These are phyloP conservation scores for Liasis olivaceus DNA, from an alignment of 2,797 vertebrate species.

Conservation along the genomic window DNA sequence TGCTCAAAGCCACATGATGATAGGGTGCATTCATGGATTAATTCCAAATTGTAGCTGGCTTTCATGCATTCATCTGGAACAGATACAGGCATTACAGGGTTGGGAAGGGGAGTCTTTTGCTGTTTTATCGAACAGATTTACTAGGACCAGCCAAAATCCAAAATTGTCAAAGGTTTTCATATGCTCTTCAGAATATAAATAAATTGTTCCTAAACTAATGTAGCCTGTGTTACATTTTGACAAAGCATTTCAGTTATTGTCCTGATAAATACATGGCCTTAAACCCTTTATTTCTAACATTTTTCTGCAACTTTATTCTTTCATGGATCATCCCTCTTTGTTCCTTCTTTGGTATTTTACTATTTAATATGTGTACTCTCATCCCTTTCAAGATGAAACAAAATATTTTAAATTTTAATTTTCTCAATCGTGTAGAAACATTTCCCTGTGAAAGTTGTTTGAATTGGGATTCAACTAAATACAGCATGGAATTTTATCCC, in stretches of 20 bases:
- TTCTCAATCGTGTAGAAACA: background rate
- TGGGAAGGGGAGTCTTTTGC: background rate
- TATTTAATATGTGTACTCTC: background rate
- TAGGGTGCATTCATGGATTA: constrained; percentile 7
- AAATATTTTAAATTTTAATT: background rate
- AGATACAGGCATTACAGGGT: background rate
- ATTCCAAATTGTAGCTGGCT: background rate
- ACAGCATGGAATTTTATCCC: background rate
- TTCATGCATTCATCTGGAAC: constrained; percentile 21
- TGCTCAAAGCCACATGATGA: background rate
- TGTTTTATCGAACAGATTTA: background rate
- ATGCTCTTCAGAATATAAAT: background rate
- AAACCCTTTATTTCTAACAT: background rate
- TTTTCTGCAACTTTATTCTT: background rate
- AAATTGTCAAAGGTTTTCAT: background rate
- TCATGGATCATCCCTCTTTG: background rate
- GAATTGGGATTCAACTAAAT: background rate
- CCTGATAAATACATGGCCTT: background rate
- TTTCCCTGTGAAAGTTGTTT: background rate
- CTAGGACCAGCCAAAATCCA: background rate
- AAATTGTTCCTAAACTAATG: background rate
- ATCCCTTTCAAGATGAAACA: background rate
- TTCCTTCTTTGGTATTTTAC: background rate
- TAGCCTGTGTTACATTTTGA: background rate
- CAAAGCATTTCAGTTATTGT: background rate